These are phyloP conservation scores for Lucifuga dentata DNA, from an alignment of 2,113 vertebrate species.

Conservation along the genomic window DNA sequence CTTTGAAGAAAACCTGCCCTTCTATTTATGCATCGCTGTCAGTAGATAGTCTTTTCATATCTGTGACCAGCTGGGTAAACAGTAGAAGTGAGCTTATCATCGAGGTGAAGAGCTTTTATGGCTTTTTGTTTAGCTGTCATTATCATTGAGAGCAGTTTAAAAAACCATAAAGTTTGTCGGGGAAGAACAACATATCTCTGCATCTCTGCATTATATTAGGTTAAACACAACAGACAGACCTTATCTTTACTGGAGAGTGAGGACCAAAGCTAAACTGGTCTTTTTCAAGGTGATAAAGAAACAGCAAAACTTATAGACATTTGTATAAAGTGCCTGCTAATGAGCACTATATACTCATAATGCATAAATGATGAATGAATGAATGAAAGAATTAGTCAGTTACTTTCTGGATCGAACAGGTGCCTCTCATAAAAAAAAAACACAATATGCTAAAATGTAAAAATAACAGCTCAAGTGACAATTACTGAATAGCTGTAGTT, in stretches of 20 bases:
- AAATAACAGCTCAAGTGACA: too few species aligned
- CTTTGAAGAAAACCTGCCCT: constrained; percentile 21
- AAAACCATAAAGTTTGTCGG: constrained; percentile 37
- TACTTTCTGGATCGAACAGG: too few species aligned
- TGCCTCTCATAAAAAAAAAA: too few species aligned
- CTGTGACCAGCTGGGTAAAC: constrained; percentile 44
- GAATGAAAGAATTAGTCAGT: too few species aligned
- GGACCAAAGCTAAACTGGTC: constrained; percentile 8
- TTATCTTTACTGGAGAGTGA: constrained; percentile 27
- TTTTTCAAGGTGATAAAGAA: neutral
- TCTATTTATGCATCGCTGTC: constrained; percentile 33
- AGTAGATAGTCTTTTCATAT: constrained; percentile 28
- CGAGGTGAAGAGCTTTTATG: constrained; percentile 49
- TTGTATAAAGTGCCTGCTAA: too few species aligned
- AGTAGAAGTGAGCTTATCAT: constrained; percentile 25
- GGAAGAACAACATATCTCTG: constrained; percentile 23
- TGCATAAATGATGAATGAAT: too few species aligned
- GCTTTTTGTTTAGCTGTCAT: constrained; percentile 16
- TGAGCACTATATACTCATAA: too few species aligned
- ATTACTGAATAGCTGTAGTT: too few species aligned
- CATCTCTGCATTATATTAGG: neutral
- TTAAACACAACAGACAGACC: constrained; percentile 11
- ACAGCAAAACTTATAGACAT: neutral
- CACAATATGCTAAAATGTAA: too few species aligned
- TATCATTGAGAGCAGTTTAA: constrained; percentile 11